These are phyloP conservation scores for Tragelaphus scriptus DNA, from an alignment of 2,113 vertebrate species.

Conservation along the genomic window DNA sequence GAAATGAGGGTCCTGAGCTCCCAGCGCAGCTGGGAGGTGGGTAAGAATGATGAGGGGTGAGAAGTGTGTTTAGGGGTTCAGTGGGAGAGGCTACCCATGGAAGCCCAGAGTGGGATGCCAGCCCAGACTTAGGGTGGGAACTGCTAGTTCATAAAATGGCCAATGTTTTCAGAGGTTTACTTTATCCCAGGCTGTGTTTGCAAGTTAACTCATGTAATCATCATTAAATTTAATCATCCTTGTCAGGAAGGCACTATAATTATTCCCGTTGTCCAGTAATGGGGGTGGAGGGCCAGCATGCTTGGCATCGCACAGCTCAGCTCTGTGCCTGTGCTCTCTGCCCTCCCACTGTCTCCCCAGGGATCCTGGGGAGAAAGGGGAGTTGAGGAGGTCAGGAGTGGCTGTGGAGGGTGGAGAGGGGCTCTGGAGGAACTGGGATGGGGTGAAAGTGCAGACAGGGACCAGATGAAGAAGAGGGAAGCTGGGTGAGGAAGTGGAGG, in stretches of 20 bases:
- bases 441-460: not conserved
- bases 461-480: too few relatives aligned
- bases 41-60: not conserved
- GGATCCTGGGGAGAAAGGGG: not conserved
- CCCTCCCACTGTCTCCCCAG: not conserved
- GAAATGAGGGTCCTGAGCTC: not conserved
- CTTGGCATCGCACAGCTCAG: not conserved
- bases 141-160: not conserved
- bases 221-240: not conserved
- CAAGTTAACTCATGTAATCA: not conserved
- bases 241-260: not conserved
- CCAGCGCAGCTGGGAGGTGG: too few relatives aligned
- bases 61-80: not conserved
- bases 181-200: not conserved
- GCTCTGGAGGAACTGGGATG: not conserved
- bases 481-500: not conserved
- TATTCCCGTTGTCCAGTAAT: not conserved
- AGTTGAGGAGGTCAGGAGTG: not conserved
- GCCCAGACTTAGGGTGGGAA: not conserved
- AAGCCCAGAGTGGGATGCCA: not conserved
- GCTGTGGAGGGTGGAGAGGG: not conserved
- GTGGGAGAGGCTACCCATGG: rapidly evolving
- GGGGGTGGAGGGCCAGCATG: too few relatives aligned
- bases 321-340: rapidly evolving
- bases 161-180: not conserved